Evolutionary conservation across 2,797 vertebrate genomes (phyloP).

Genomic region (Hydrolagus colliei): DNA sequence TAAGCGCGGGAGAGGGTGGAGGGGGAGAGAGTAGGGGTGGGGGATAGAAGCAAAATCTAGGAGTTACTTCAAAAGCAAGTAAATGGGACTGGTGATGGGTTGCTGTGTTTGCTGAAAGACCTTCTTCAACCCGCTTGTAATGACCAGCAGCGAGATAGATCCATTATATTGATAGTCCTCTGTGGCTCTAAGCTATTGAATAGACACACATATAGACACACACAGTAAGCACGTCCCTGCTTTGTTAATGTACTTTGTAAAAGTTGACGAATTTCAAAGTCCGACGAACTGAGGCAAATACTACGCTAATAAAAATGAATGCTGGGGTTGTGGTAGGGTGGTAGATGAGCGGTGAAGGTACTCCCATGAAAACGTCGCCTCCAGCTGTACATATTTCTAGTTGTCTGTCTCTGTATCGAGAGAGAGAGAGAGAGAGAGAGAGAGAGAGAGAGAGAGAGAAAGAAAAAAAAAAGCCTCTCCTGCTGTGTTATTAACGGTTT

Average conservation of each 20-base stretch:
- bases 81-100: conserved; percentile 37
- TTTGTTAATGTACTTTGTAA: not conserved
- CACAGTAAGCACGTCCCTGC: not conserved
- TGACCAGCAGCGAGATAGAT: conserved; percentile 32
- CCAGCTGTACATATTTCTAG: conserved; percentile 8
- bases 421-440: not conserved
- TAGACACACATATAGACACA: not conserved
- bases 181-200: not conserved
- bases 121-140: conserved; percentile 36
- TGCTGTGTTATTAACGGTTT: too few species aligned
- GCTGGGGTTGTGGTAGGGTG: not conserved
- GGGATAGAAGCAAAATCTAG: not conserved
- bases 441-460: too few species aligned
- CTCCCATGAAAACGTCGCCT: not conserved
- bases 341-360: not conserved
- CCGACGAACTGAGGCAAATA: not conserved
- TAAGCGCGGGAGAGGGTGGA: not conserved
- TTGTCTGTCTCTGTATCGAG: conserved; percentile 18
- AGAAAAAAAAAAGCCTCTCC: too few species aligned
- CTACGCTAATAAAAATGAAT: not conserved
- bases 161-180: conserved; percentile 37
- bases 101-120: conserved; percentile 42
- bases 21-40: not conserved
- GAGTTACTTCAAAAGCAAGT: not conserved
- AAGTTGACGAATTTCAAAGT: not conserved